Conservation (phyloP, 1,140 invertebrate genomes). For the Zaprionus lachaisei region DNA sequence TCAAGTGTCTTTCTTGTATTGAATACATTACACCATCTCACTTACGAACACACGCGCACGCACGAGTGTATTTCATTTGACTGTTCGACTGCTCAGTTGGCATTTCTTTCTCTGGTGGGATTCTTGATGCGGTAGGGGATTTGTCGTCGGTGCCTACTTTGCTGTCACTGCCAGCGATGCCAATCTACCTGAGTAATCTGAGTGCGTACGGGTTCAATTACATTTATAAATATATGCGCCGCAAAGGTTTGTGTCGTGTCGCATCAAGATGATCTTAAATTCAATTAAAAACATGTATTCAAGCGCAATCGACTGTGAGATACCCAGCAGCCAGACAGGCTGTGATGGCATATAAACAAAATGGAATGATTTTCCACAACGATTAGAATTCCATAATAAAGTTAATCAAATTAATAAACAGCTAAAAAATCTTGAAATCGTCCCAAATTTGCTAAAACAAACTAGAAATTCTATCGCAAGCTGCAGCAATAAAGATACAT, state of each 20-base stretch:
- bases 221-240: constrained; percentile 11
- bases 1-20: constrained; percentile 65
- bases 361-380: background rate
- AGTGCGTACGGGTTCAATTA: constrained; percentile 12
- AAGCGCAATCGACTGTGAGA: background rate
- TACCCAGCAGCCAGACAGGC: background rate
- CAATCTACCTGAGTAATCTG: constrained; percentile 37
- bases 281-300: constrained; percentile 20
- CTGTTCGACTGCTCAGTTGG: constrained; percentile 64
- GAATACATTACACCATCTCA: constrained; percentile 38
- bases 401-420: background rate
- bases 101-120: constrained; percentile 60
- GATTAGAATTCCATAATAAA: too few relatives aligned
- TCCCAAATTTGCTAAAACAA: background rate
- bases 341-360: too few relatives aligned
- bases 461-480: background rate
- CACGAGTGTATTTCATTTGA: constrained; percentile 56
- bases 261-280: constrained; percentile 7
- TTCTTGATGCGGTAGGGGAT: constrained; percentile 63
- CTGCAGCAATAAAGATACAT: constrained; percentile 17
- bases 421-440: background rate
- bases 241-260: background rate
- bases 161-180: constrained; percentile 12
- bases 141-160: constrained; percentile 36
- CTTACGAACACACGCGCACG: background rate